Evolutionary conservation across 2,797 vertebrate genomes (phyloP).

Genomic region (Vireo griseus): DNA sequence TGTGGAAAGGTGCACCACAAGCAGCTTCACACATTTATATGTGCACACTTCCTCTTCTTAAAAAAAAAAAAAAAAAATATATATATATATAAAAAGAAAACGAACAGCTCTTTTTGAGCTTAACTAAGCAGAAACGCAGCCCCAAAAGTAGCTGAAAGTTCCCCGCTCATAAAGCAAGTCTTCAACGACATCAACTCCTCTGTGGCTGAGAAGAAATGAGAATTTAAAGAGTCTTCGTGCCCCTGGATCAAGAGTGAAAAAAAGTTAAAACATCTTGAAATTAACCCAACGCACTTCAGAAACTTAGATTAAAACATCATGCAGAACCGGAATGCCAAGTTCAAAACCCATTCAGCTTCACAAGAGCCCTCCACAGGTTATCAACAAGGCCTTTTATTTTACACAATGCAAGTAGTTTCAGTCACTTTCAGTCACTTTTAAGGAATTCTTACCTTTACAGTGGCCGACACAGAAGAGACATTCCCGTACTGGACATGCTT

Average conservation of each 20-base stretch:
- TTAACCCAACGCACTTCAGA: neutral
- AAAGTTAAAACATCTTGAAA: constrained; percentile 66
- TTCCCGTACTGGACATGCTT: constrained; percentile 96
- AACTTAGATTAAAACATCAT: neutral
- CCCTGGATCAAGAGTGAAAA: constrained; percentile 34
- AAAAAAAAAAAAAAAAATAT: neutral
- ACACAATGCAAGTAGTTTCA: neutral
- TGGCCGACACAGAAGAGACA: constrained; percentile 80
- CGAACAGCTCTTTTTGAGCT: neutral
- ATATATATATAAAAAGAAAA: neutral
- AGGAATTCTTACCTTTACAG: constrained; percentile 74
- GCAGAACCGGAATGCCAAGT: neutral
- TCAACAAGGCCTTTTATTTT: neutral
- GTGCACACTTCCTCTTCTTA: neutral
- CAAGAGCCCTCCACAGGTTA: neutral
- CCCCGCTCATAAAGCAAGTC: neutral
- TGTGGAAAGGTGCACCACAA: neutral
- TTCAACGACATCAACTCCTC: constrained; percentile 23
- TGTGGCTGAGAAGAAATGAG: constrained; percentile 37
- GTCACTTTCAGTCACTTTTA: neutral
- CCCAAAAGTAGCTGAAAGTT: neutral
- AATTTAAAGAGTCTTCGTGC: constrained; percentile 24
- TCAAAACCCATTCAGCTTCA: neutral
- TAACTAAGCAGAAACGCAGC: neutral
- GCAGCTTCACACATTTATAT: neutral